Percentiles rank a stretch among this genome's conserved stretches.
Evolutionary conservation across 2,797 vertebrate species (phyloP).

Genomic region (Buceros bicornis): DNA sequence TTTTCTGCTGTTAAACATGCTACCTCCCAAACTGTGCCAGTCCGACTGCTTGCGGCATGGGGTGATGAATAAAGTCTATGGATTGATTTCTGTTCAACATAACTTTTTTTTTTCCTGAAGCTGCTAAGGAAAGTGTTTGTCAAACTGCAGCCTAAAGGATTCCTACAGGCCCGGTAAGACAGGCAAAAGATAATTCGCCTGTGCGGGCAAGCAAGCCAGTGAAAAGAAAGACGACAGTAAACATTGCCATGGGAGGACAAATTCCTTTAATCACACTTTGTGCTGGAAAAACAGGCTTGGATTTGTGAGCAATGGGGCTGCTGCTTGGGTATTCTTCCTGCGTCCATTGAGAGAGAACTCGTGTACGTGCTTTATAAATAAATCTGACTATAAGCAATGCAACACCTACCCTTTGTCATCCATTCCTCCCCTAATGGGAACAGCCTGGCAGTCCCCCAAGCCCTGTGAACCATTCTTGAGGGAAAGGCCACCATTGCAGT

Average conservation of each 20-base stretch:
- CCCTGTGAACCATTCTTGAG: background rate
- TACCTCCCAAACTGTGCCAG: background rate
- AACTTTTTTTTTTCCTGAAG: background rate
- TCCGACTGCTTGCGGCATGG: background rate
- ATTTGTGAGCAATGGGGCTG: background rate
- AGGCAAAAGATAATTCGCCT: background rate
- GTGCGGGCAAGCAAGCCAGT: background rate
- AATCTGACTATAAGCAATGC: background rate
- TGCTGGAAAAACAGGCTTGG: background rate
- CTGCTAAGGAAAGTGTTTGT: background rate
- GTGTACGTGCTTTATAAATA: background rate
- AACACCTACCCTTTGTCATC: background rate
- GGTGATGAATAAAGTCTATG: background rate
- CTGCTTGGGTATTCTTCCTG: background rate
- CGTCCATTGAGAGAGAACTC: accelerated
- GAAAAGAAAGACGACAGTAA: background rate
- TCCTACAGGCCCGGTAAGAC: background rate
- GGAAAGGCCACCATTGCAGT: background rate
- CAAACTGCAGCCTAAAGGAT: background rate
- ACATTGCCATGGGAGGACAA: background rate
- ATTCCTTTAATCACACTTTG: background rate
- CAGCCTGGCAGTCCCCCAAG: background rate
- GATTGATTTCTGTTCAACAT: background rate
- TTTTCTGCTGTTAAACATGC: background rate
- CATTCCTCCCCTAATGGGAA: background rate